Base-by-base conservation (phyloP, 2,797 vertebrate species). In the Coracias cyanogaster region DNA sequence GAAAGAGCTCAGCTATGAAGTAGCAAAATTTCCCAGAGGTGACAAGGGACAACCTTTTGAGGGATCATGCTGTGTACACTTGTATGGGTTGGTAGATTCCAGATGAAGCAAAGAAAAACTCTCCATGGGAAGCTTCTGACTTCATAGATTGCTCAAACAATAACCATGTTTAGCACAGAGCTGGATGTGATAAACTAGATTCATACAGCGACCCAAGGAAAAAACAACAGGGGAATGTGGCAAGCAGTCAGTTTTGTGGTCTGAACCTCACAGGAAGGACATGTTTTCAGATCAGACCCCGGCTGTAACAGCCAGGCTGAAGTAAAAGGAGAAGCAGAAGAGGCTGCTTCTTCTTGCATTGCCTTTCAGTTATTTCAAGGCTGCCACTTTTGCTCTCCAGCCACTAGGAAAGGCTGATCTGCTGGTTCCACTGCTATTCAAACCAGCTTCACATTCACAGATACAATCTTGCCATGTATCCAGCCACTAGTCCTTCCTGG, bases 171-270 rank as follows among this genome's bases (percentile, higher is more conserved):
- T 86, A 91, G 87, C 74, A 54, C 60, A 77, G 90, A 35, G 55
- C 77, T 96, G 91, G 94, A 94, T 95, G 85, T 89, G 96, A 93
- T 96, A 96, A 96, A 95, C 83, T 67, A 43, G 77, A 93, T 78
- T 94, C 95, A 85, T 46, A 94, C 73, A 77, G 76, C 3, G 1
- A 93, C 77, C 58, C 88, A 74, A 92, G 91, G 37, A 67, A 89
- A 96, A 95, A 97, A 95, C 88, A 95, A 89, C 91, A 90, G 78
- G 71, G 74, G 70, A 96, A 92, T 73, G 90, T 94, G 94, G 96
- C 94, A 96, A 62, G 83, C 90, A 95, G 94, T 94, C 94, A 96
- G 93, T 85, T 96, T 90, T 95, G 94, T 96, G 96, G 95, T 94
- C 94, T 94, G 94, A 95, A 89, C 95, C 86, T 94, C 94, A 91